Conservation (phyloP, 2,888 invertebrate genomes). For the Zhengitettix transpicula region DNA sequence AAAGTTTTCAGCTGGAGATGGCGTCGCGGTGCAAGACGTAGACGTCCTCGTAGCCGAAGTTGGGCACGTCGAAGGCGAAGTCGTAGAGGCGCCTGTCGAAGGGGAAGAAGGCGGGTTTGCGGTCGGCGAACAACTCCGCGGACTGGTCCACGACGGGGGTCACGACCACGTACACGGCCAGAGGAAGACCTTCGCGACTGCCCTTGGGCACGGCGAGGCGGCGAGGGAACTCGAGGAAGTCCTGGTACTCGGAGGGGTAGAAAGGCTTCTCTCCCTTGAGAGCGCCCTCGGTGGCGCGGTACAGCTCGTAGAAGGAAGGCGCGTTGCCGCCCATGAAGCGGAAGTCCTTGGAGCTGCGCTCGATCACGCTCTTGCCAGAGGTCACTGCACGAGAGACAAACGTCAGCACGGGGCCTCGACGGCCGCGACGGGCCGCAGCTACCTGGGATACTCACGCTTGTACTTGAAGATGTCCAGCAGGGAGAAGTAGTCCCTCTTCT, state of each 20-base stretch:
- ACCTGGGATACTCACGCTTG: slow-evolving; percentile 1
- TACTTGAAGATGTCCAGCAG: slow-evolving; percentile 15
- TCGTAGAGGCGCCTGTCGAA: slow-evolving; percentile 47
- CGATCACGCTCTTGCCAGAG: slow-evolving; percentile 46
- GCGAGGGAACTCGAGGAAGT: slow-evolving; percentile 49
- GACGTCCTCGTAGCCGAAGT: slow-evolving; percentile 34
- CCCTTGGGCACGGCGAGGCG: slow-evolving; percentile 57
- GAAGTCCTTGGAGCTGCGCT: slow-evolving; percentile 49
- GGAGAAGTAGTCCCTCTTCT: slow-evolving; percentile 13
- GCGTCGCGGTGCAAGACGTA: slow-evolving; percentile 24
- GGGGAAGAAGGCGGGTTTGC: slow-evolving; percentile 52
- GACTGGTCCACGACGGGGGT: slow-evolving; percentile 23
- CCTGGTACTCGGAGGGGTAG: slow-evolving; percentile 24
- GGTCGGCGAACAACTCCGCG: slow-evolving; percentile 37
- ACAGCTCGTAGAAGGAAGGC: slow-evolving; percentile 23
- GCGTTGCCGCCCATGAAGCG: slow-evolving; percentile 41
- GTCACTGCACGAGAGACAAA: slow-evolving; percentile 3
- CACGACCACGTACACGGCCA: slow-evolving; percentile 44
- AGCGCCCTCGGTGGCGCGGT: slow-evolving; percentile 39
- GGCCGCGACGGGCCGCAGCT: neutral
- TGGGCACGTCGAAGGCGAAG: slow-evolving; percentile 31
- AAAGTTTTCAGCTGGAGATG: no score
- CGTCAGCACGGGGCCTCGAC: neutral
- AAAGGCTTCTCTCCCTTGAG: slow-evolving; percentile 32
- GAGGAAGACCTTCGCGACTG: slow-evolving; percentile 42